These are phyloP conservation scores for Watsonalla cultraria DNA, from an alignment of 2,888 invertebrate genomes.

Conservation along the genomic window DNA sequence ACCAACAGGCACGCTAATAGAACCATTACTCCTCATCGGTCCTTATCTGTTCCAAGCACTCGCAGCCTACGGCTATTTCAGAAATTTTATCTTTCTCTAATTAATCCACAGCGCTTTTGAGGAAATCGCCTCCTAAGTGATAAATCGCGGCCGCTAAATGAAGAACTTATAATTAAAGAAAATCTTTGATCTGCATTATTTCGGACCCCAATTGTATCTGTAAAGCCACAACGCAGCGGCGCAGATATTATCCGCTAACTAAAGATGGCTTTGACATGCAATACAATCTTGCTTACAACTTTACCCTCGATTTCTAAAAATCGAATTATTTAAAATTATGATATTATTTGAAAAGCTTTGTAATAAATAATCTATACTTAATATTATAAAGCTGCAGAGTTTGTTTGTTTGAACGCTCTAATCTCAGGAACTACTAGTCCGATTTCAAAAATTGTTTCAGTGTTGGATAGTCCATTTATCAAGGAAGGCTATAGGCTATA, in stretches of 20 bases:
- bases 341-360: neutral
- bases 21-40: conserved; percentile 63
- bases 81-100: conserved; percentile 72
- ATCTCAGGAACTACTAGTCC: too few species aligned
- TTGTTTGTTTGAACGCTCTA: too few species aligned
- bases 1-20: conserved; percentile 46
- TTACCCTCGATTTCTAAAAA: too few species aligned
- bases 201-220: conserved; percentile 38
- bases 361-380: too few species aligned
- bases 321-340: neutral
- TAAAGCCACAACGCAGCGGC: conserved; percentile 18
- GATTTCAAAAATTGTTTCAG: too few species aligned
- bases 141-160: conserved; percentile 59
- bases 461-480: too few species aligned
- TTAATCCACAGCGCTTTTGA: conserved; percentile 69
- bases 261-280: conserved; percentile 18
- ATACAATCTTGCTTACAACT: neutral
- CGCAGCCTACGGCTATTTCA: conserved; percentile 59
- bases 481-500: too few species aligned
- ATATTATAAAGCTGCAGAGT: too few species aligned
- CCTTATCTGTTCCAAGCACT: conserved; percentile 64
- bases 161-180: conserved; percentile 63
- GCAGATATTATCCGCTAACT: conserved; percentile 21
- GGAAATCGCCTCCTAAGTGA: conserved; percentile 64
- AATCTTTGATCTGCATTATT: conserved; percentile 65